Evolutionary conservation across 2,113 vertebrate genomes (phyloP).

Genomic region (Oplegnathus fasciatus): DNA sequence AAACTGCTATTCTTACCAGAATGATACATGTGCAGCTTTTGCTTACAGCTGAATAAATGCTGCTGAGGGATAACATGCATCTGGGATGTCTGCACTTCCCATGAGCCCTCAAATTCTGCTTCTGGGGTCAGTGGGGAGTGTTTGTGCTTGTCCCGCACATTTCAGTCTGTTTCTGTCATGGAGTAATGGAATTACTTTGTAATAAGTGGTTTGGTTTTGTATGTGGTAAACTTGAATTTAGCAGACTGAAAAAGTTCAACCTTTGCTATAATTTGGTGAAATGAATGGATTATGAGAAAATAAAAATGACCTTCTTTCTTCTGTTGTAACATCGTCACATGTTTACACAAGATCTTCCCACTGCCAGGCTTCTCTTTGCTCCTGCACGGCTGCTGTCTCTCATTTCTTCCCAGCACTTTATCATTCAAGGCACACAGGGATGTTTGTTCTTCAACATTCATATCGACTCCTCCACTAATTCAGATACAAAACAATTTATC

Average conservation of each 20-base stretch:
- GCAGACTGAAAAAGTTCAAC: neutral
- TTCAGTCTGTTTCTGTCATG: slow-evolving; percentile 41
- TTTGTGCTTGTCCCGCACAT: slow-evolving; percentile 39
- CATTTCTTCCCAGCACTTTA: slow-evolving; percentile 6
- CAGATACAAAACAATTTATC: slow-evolving; percentile 30
- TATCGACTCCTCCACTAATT: slow-evolving; percentile 15
- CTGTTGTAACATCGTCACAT: neutral
- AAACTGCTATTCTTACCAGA: slow-evolving; percentile 77
- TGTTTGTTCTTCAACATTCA: slow-evolving; percentile 36
- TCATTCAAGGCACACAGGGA: slow-evolving; percentile 21
- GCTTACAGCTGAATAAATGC: slow-evolving; percentile 81
- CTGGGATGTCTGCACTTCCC: slow-evolving; percentile 69
- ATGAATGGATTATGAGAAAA: neutral
- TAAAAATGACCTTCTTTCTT: neutral
- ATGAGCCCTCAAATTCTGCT: slow-evolving; percentile 38
- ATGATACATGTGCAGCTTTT: slow-evolving; percentile 68
- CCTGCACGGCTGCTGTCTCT: neutral
- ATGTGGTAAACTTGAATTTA: neutral
- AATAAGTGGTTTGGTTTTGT: slow-evolving; percentile 16
- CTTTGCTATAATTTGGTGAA: neutral
- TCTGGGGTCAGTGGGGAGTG: slow-evolving; percentile 29
- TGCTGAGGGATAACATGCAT: slow-evolving; percentile 51
- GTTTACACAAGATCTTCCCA: no score
- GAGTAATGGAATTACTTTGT: neutral
- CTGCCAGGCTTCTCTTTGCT: neutral